Conservation (phyloP, 2,888 invertebrate genomes). For the Drosophila picticornis region DNA sequence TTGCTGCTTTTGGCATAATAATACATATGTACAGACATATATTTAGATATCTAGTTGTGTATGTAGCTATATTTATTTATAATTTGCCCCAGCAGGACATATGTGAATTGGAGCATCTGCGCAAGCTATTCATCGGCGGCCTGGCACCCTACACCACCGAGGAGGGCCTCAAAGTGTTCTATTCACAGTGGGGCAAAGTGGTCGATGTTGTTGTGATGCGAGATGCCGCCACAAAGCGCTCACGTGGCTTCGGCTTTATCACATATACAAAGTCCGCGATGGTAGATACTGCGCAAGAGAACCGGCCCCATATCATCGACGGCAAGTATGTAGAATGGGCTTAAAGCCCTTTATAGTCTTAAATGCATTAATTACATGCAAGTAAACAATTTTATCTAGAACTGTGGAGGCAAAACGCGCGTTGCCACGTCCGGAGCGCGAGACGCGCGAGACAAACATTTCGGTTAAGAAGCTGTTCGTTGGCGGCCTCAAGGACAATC, state of each 20-base stretch:
- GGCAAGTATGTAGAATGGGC: constrained; percentile 87
- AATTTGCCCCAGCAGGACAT: constrained; percentile 76
- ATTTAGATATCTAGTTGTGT: background rate
- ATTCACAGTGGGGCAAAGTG: constrained; percentile 98
- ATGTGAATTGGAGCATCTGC: constrained; percentile 89
- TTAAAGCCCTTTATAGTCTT: background rate
- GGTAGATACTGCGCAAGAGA: constrained; percentile 97
- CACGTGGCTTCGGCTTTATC: constrained; percentile 99
- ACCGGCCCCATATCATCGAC: constrained; percentile 96
- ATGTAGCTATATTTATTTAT: constrained; percentile 5
- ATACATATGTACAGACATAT: constrained; percentile 4
- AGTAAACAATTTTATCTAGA: constrained; percentile 79
- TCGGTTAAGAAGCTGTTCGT: constrained; percentile 98
- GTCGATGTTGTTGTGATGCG: constrained; percentile 99
- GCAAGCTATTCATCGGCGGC: constrained; percentile 98
- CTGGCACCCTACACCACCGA: constrained; percentile 97
- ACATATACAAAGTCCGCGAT: constrained; percentile 96
- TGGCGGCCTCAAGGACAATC: constrained; percentile 96
- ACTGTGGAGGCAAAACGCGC: constrained; percentile 99
- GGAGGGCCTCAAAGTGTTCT: constrained; percentile 94
- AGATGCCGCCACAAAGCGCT: constrained; percentile 96
- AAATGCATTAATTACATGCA: background rate
- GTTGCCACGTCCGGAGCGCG: constrained; percentile 95
- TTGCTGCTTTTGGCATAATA: constrained; percentile 5
- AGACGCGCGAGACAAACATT: constrained; percentile 95